A percentile compares a stretch with the other conserved stretches of the same genome.
These are phyloP conservation scores for Carcinoscorpius rotundicauda DNA, from an alignment of 1,140 invertebrate genomes.

Conservation along the genomic window DNA sequence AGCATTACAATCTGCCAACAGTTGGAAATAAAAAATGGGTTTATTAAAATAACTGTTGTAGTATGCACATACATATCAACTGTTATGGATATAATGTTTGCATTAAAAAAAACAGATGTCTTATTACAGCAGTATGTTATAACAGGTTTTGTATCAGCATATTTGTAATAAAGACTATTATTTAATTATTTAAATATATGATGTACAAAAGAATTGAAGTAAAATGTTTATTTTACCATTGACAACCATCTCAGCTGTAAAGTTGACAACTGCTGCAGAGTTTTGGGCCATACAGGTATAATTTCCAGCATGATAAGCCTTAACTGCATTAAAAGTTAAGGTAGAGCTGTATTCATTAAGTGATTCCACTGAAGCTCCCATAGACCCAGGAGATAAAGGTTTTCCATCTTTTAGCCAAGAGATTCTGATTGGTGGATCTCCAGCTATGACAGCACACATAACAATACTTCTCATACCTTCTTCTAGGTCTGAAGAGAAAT, in stretches of 20 bases:
- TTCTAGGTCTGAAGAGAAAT: constrained; percentile 60
- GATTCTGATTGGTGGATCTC: constrained; percentile 82
- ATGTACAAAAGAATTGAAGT: not conserved
- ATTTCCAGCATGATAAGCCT: constrained; percentile 35
- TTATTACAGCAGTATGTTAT: too few relatives aligned
- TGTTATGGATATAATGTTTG: too few relatives aligned
- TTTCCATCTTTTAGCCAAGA: constrained; percentile 74
- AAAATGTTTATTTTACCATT: constrained; percentile 28
- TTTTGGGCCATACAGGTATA: constrained; percentile 38
- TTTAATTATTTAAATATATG: too few relatives aligned
- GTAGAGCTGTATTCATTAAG: constrained; percentile 21
- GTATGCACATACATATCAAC: too few relatives aligned
- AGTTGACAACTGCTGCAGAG: constrained; percentile 30
- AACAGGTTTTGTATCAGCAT: too few relatives aligned
- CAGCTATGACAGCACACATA: constrained; percentile 83
- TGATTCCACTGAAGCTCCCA: constrained; percentile 20
- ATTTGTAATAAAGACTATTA: too few relatives aligned
- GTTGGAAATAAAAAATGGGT: too few relatives aligned
- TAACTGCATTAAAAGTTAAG: constrained; percentile 24
- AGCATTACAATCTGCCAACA: too few relatives aligned
- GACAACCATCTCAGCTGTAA: constrained; percentile 33
- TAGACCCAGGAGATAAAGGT: constrained; percentile 41
- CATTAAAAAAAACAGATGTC: too few relatives aligned
- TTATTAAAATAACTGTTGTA: too few relatives aligned
- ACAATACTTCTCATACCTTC: constrained; percentile 80